Evolutionary conservation across 1,140 invertebrate species (phyloP).

Genomic region (Drosophila lowei): DNA sequence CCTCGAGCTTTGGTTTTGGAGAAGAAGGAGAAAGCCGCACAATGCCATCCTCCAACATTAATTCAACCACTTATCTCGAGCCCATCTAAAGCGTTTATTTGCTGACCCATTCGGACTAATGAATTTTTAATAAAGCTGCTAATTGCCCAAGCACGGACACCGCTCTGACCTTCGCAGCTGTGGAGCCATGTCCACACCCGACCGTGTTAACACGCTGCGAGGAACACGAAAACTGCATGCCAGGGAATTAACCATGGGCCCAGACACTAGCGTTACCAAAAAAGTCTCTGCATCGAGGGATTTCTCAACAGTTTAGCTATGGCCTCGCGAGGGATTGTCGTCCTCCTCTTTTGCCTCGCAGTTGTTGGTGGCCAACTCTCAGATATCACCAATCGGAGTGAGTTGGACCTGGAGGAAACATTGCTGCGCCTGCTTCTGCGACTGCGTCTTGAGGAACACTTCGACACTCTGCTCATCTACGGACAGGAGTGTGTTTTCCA

Average conservation of each 20-base stretch:
- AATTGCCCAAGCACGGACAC: too few species aligned
- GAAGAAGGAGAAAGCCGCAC: too few species aligned
- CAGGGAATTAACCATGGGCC: background rate
- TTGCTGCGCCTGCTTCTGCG: conserved; percentile 22
- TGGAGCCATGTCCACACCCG: too few species aligned
- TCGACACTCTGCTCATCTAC: conserved; percentile 47
- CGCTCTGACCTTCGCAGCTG: too few species aligned
- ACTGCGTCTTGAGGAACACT: conserved; percentile 29
- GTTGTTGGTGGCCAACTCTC: background rate
- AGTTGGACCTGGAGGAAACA: background rate
- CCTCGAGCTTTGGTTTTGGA: conserved; percentile 21
- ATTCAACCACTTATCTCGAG: too few species aligned
- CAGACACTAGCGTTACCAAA: background rate
- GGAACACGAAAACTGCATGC: conserved; percentile 7
- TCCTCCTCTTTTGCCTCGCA: conserved; percentile 9
- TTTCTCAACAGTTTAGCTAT: conserved; percentile 20
- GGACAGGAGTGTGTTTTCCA: conserved; percentile 46
- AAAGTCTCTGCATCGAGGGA: background rate
- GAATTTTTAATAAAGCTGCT: too few species aligned
- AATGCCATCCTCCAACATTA: too few species aligned
- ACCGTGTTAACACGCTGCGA: too few species aligned
- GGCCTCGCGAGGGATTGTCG: conserved; percentile 6
- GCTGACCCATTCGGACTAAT: too few species aligned
- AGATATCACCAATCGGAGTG: background rate
- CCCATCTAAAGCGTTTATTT: too few species aligned